Evolutionary conservation across 2,888 invertebrate genomes (phyloP).

Genomic region (Zhuqinia jingwanae): DNA sequence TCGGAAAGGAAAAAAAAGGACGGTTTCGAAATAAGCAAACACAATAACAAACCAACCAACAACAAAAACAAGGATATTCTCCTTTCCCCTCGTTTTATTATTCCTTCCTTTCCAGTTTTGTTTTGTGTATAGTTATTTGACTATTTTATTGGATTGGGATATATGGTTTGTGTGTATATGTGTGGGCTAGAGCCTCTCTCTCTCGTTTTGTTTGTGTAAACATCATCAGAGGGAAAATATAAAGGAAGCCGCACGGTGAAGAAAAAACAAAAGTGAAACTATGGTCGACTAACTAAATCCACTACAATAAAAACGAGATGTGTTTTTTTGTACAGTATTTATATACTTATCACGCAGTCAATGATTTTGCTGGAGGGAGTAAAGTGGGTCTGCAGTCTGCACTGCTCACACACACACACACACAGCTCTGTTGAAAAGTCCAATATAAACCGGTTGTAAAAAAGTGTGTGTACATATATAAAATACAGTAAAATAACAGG

Average conservation of each 20-base stretch:
- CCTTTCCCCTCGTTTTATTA: neutral
- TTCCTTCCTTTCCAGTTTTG: too few species aligned
- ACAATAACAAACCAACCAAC: slow-evolving; percentile 1
- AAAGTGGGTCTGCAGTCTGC: neutral
- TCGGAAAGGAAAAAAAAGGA: slow-evolving; percentile 8
- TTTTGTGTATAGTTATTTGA: neutral
- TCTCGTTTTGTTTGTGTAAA: slow-evolving; percentile 31
- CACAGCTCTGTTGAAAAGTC: slow-evolving; percentile 1
- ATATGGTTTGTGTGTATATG: too few species aligned
- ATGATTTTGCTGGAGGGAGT: slow-evolving; percentile 21
- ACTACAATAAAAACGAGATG: neutral
- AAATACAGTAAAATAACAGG: neutral
- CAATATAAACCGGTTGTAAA: too few species aligned
- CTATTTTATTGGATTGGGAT: too few species aligned
- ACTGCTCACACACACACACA: too few species aligned
- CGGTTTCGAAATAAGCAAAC: slow-evolving; percentile 11
- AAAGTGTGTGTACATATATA: too few species aligned
- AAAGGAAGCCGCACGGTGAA: slow-evolving; percentile 33
- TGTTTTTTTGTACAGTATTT: slow-evolving; percentile 4
- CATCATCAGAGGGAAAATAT: slow-evolving; percentile 13
- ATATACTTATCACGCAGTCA: slow-evolving; percentile 18
- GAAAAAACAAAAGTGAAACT: slow-evolving; percentile 28
- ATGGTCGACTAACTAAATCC: neutral
- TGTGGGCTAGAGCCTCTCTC: neutral
- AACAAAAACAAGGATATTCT: neutral